Conservation (phyloP, 2,888 invertebrate genomes). For the Incurvaria masculella region DNA sequence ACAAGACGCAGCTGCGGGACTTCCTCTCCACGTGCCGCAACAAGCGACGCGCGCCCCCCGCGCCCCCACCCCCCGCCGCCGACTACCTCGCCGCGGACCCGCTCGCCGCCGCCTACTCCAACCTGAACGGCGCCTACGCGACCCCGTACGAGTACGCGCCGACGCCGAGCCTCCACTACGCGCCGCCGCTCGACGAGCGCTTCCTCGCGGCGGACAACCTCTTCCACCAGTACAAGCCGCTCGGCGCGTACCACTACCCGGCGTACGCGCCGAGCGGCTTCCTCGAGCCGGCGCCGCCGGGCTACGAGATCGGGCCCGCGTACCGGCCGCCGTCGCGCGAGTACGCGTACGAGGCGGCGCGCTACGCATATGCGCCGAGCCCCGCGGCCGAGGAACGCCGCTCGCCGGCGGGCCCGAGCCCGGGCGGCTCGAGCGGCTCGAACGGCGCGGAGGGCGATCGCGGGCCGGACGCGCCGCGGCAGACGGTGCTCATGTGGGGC, state of each 20-base stretch:
- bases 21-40: slow-evolving; percentile 90
- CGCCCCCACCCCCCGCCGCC: slow-evolving; percentile 61
- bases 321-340: slow-evolving; percentile 62
- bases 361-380: slow-evolving; percentile 51
- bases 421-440: slow-evolving; percentile 44
- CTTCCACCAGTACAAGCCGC: slow-evolving; percentile 87
- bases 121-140: slow-evolving; percentile 75
- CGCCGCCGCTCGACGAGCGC: slow-evolving; percentile 61
- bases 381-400: slow-evolving; percentile 60
- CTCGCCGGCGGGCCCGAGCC: slow-evolving; percentile 55
- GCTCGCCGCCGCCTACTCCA: slow-evolving; percentile 77
- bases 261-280: slow-evolving; percentile 81
- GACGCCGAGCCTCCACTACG: slow-evolving; percentile 68
- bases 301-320: slow-evolving; percentile 57
- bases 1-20: slow-evolving; percentile 91
- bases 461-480: slow-evolving; percentile 65
- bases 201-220: slow-evolving; percentile 82
- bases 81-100: slow-evolving; percentile 68
- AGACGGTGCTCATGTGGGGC: slow-evolving; percentile 95
- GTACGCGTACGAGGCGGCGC: slow-evolving; percentile 55
- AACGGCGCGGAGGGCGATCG: slow-evolving; percentile 39
- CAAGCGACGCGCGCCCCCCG: slow-evolving; percentile 63
- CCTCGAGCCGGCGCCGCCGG: slow-evolving; percentile 68
- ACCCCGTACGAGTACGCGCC: slow-evolving; percentile 72
- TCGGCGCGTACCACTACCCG: slow-evolving; percentile 75